Evolutionary conservation across 2,113 vertebrate species (phyloP).

Genomic region (Hirundichthys speculiger): DNA sequence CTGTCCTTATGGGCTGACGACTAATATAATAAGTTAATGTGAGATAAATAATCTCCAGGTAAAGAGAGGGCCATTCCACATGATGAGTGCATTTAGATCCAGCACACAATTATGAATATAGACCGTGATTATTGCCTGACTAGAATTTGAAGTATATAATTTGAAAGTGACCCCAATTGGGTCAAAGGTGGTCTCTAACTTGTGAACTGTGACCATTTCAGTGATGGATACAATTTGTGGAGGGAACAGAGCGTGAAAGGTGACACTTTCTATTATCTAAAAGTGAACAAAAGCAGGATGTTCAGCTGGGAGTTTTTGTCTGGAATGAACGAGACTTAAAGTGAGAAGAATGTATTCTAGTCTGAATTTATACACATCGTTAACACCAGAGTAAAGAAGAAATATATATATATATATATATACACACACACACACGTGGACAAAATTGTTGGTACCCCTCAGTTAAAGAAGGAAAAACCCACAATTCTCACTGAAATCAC

Average conservation of each 20-base stretch:
- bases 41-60: too few relatives aligned
- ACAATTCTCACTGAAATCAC: too few relatives aligned
- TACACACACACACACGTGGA: too few relatives aligned
- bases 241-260: slow-evolving; percentile 12
- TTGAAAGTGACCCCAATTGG: slow-evolving; percentile 12
- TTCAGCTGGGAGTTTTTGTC: neutral
- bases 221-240: slow-evolving; percentile 2
- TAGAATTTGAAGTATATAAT: neutral
- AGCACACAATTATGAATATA: too few relatives aligned
- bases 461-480: too few relatives aligned
- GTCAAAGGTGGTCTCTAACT: neutral
- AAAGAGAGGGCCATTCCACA: too few relatives aligned
- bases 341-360: neutral
- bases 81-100: too few relatives aligned
- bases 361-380: neutral
- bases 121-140: neutral
- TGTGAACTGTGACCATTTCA: neutral
- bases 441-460: too few relatives aligned
- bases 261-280: neutral
- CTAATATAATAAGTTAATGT: too few relatives aligned
- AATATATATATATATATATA: too few relatives aligned
- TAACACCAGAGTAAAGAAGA: too few relatives aligned
- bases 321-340: neutral
- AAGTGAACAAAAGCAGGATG: slow-evolving; percentile 6
- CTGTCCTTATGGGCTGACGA: too few relatives aligned